phyloP scores from a whole-genome alignment of 1,140 invertebrate species.

The Macrostomum lignano region DNA sequence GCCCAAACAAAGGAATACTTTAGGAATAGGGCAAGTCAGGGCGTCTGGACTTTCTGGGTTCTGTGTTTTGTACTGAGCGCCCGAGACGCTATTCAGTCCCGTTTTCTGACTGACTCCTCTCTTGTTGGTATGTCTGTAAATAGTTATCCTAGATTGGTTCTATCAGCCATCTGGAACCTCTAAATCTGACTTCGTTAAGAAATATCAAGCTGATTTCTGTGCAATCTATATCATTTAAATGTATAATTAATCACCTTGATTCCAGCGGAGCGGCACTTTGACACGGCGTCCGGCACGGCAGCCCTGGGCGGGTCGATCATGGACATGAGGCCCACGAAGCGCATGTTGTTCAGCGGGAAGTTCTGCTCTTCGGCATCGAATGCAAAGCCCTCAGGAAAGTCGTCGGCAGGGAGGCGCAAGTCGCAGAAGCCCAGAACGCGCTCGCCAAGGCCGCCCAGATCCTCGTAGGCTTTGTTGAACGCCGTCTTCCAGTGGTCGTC shows the following conservation, averaged over 20 bases:
- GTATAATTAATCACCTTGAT: slow-evolving; percentile 41
- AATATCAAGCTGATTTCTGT: too few relatives aligned
- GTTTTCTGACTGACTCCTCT: too few relatives aligned
- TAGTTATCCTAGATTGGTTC: too few relatives aligned
- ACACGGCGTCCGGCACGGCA: slow-evolving; percentile 41
- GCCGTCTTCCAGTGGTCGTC: slow-evolving; percentile 89
- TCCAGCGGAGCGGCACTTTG: slow-evolving; percentile 40
- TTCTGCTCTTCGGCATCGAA: background rate
- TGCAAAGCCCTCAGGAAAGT: slow-evolving; percentile 33
- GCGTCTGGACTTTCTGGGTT: too few relatives aligned
- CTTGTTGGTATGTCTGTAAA: too few relatives aligned
- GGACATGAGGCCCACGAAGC: slow-evolving; percentile 44
- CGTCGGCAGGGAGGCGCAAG: slow-evolving; percentile 40
- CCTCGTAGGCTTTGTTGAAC: slow-evolving; percentile 90
- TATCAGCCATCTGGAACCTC: too few relatives aligned
- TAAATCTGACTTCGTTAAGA: too few relatives aligned
- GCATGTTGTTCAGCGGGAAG: background rate
- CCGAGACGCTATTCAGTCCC: too few relatives aligned
- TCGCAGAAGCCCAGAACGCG: slow-evolving; percentile 46
- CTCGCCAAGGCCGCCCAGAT: slow-evolving; percentile 85
- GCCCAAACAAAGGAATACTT: too few relatives aligned
- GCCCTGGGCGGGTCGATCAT: slow-evolving; percentile 44
- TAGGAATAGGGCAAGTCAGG: too few relatives aligned
- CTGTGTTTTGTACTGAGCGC: too few relatives aligned
- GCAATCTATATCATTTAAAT: too few relatives aligned